Evolutionary conservation across 92 coral and sea anemone species (phyloP).

Genomic region (Porites rus): DNA sequence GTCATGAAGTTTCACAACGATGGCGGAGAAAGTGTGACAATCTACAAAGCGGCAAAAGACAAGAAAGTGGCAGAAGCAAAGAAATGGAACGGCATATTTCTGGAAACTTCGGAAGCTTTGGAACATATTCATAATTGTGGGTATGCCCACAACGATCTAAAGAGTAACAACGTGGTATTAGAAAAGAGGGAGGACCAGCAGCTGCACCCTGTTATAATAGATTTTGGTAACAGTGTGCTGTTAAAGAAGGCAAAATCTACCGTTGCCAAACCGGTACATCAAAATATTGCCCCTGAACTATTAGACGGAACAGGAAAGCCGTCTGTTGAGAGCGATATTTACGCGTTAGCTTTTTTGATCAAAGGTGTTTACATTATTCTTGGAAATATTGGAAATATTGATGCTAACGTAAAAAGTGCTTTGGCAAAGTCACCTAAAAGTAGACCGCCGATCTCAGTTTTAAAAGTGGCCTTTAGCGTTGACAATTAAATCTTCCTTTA

Average conservation of each 20-base stretch:
- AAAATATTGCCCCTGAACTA: slow-evolving; percentile 43
- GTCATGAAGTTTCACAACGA: neutral
- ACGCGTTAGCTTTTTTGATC: slow-evolving; percentile 41
- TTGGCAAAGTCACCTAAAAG: too few relatives aligned
- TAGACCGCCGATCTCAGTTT: too few relatives aligned
- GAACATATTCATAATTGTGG: slow-evolving; percentile 37
- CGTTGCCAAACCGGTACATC: slow-evolving; percentile 8
- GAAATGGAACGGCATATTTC: slow-evolving; percentile 43
- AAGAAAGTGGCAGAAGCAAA: neutral
- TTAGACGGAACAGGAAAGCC: slow-evolving; percentile 46
- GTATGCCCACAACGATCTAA: slow-evolving; percentile 38
- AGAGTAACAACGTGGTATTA: slow-evolving; percentile 31
- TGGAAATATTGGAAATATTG: too few relatives aligned
- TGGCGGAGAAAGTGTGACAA: slow-evolving; percentile 32
- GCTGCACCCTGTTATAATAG: slow-evolving; percentile 36
- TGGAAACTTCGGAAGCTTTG: slow-evolving; percentile 45
- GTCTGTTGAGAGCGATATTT: slow-evolving; percentile 38
- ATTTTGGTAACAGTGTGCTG: slow-evolving; percentile 38
- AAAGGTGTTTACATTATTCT: neutral
- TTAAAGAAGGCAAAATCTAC: slow-evolving; percentile 21
- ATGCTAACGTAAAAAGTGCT: too few relatives aligned
- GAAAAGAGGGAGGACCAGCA: slow-evolving; percentile 29
- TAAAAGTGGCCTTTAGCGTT: too few relatives aligned
- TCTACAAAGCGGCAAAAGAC: slow-evolving; percentile 46
- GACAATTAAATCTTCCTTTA: too few relatives aligned